Base-by-base conservation (phyloP, 2,888 invertebrate species). In the Pherbina coryleti region DNA sequence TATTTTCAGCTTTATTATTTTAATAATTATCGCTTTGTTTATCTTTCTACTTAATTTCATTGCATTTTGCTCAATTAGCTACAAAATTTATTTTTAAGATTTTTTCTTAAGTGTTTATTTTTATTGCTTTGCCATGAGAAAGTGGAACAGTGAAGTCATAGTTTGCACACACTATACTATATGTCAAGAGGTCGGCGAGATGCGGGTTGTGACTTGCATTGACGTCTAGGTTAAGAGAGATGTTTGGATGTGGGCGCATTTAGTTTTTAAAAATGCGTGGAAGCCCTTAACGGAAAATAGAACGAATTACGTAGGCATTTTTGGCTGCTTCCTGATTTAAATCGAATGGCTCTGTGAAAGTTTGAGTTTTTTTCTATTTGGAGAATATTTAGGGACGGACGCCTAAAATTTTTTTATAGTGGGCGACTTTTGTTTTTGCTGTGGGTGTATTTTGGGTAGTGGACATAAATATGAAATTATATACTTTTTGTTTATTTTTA, bases 1-100 rank as follows among this genome's bases (percentile, higher is more conserved):
- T 17, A n/a, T 34, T 8, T 37, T 34, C n/a, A 11, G 5, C 37
- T 31, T 34, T 22, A 22, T 37, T 22, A 37, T 37, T 22, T 37
- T 11, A 37, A 67, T 49, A 9, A 22, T n/a, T 49, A 19, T 49
- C 14, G 37, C 37, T n/a, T n/a, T 17, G n/a, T 17, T 37, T 28
- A 22, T 8, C 53, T 57, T 57, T 44, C 28, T 7, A 51, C 31
- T 72, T 22, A 73, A 73, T 75, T 66, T 75, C 53, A 53, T 51
- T 53, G 53, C 51, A 19, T 60, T 37, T 49, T 22, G 9, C 19
- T 55, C 4, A 55, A 70, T 70, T 55, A 57, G 22, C 57, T 37
- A 5, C 0, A 22, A 44, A n/a, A 22, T 73, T 22, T n/a, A 55
- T 44, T 60, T 49, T 14, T 53, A 53, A 31, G 28, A n/a, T n/a